A percentile compares a stretch with the other conserved stretches of the same genome.
Evolutionary conservation across 2,797 vertebrate species (phyloP).

Genomic region (Lepilemur ruficaudatus): DNA sequence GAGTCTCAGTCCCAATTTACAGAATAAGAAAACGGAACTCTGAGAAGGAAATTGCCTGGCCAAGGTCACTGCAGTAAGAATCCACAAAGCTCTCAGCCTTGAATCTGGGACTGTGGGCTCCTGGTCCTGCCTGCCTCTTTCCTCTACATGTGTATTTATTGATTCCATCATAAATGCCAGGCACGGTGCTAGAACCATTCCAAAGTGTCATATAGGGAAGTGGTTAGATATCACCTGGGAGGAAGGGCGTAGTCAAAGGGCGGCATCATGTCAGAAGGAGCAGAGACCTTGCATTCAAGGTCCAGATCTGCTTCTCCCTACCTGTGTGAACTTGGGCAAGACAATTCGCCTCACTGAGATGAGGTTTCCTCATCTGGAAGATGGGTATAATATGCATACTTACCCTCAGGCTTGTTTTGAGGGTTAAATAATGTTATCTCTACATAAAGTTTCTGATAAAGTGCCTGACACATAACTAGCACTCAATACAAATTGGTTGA

Average conservation of each 20-base stretch:
- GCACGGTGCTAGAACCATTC: background rate
- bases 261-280: background rate
- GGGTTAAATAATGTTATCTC: background rate
- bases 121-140: background rate
- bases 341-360: background rate
- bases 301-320: background rate
- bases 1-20: background rate
- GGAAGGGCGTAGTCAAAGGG: background rate
- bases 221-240: background rate
- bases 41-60: background rate
- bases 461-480: background rate
- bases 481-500: background rate
- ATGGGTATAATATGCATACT: background rate
- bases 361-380: background rate
- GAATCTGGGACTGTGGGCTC: background rate
- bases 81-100: background rate
- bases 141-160: background rate
- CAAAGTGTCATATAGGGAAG: background rate
- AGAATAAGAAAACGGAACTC: background rate
- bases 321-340: background rate
- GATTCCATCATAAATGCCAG: background rate
- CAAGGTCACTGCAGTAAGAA: background rate
- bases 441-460: background rate
- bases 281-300: background rate
- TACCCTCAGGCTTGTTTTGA: background rate